A percentile compares a stretch with the other conserved stretches of the same genome.
phyloP scores from a whole-genome alignment of 2,113 vertebrate species.

The Harpagus bidentatus region DNA sequence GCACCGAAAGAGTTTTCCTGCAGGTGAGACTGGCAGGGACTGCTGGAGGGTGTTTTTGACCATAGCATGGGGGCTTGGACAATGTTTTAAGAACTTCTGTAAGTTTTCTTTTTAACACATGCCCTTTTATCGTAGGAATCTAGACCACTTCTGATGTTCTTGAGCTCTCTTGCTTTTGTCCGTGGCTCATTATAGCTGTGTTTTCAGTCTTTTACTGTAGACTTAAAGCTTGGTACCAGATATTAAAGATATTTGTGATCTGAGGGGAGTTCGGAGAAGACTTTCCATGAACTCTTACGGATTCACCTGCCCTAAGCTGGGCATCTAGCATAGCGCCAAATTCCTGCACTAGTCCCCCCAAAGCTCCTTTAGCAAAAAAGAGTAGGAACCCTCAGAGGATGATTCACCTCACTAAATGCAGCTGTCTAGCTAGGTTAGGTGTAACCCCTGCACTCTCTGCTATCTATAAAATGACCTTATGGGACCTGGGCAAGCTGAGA shows the following conservation, averaged over 20 bases:
- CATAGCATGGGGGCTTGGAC: not conserved
- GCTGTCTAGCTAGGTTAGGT: not conserved
- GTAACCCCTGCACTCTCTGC: not conserved
- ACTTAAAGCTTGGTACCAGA: not conserved
- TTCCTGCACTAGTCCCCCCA: not conserved
- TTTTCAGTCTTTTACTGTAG: not conserved
- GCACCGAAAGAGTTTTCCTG: not conserved
- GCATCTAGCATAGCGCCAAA: not conserved
- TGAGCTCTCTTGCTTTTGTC: not conserved
- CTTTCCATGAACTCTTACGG: not conserved
- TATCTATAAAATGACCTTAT: not conserved
- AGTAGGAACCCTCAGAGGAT: not conserved
- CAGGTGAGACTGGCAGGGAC: not conserved
- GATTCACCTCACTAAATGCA: not conserved
- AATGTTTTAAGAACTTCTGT: not conserved
- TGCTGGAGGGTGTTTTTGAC: not conserved
- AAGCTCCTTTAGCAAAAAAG: not conserved
- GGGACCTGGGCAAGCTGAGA: not conserved
- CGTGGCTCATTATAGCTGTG: not conserved
- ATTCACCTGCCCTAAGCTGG: not conserved
- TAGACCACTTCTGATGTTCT: not conserved
- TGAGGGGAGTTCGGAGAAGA: not conserved
- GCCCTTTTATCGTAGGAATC: not conserved
- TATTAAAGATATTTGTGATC: not conserved
- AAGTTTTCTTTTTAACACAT: not conserved